Percentiles rank a stretch among this genome's conserved stretches.
phyloP scores from a whole-genome alignment of 2,888 invertebrate species.

The Leucoptera coffeella region DNA sequence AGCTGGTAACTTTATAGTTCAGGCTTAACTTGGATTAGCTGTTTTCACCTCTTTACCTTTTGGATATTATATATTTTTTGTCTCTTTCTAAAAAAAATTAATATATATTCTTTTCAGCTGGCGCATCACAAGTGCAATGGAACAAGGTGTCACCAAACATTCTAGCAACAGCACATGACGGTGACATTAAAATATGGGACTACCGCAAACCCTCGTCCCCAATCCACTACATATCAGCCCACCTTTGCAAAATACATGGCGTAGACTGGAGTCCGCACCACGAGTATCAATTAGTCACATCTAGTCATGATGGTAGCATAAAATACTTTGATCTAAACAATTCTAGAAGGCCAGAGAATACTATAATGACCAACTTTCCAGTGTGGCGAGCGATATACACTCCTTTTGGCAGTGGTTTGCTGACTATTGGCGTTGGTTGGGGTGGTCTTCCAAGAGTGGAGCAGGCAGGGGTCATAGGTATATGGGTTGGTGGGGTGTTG shows the following conservation, averaged over 20 bases:
- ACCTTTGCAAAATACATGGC: conserved; percentile 82
- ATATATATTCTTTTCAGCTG: conserved; percentile 63
- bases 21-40: too few species aligned
- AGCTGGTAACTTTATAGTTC: too few species aligned
- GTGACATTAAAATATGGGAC: conserved; percentile 94
- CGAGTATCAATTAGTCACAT: conserved; percentile 82
- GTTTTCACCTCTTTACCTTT: too few species aligned
- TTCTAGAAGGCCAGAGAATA: conserved; percentile 77
- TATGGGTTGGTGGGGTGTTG: conserved; percentile 56
- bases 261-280: conserved; percentile 89
- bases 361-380: conserved; percentile 77
- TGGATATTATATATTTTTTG: too few species aligned
- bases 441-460: conserved; percentile 73
- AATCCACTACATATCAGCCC: conserved; percentile 89
- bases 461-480: conserved; percentile 55
- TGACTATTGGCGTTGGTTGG: conserved; percentile 90
- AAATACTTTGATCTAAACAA: conserved; percentile 90
- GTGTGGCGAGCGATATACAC: conserved; percentile 93
- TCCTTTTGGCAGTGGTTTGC: conserved; percentile 87
- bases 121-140: conserved; percentile 92
- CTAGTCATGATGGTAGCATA: conserved; percentile 92
- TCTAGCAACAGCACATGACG: conserved; percentile 92
- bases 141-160: conserved; percentile 78
- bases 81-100: too few species aligned
- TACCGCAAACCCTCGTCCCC: conserved; percentile 82